Percentiles rank a stretch among this genome's conserved stretches.
Evolutionary conservation across 2,888 invertebrate genomes (phyloP).

Genomic region (Drosophila anomelani): DNA sequence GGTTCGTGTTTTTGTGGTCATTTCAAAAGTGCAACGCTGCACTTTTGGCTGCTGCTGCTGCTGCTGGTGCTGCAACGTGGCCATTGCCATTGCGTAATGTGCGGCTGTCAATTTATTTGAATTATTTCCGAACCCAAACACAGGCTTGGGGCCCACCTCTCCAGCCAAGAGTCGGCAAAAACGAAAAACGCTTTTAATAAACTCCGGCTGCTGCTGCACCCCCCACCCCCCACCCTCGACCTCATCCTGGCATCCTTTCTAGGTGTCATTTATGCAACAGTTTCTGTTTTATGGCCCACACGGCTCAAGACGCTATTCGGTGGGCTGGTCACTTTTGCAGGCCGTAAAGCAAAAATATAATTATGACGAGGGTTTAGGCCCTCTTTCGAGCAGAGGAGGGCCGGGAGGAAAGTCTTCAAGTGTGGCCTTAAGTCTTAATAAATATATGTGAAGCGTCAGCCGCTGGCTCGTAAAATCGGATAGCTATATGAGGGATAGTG

Average conservation of each 20-base stretch:
- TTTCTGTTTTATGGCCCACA: conserved; percentile 71
- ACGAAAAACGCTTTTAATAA: conserved; percentile 73
- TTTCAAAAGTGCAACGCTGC: conserved; percentile 64
- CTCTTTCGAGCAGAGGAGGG: neutral
- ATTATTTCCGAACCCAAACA: conserved; percentile 66
- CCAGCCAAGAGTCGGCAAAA: conserved; percentile 42
- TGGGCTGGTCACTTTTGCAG: conserved; percentile 76
- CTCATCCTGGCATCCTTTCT: conserved; percentile 43
- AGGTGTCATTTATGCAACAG: conserved; percentile 81
- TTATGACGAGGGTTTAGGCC: conserved; percentile 61
- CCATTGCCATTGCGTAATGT: conserved; percentile 80
- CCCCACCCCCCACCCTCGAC: neutral
- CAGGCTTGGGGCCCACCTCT: neutral
- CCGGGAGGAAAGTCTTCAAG: conserved; percentile 38
- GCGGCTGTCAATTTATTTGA: conserved; percentile 79
- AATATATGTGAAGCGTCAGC: conserved; percentile 60
- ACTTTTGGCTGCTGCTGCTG: conserved; percentile 44
- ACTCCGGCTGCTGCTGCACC: conserved; percentile 30
- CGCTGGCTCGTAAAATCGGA: conserved; percentile 59
- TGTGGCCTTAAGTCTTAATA: conserved; percentile 70
- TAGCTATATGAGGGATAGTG: conserved; percentile 27
- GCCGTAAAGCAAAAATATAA: conserved; percentile 75
- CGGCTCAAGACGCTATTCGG: conserved; percentile 54
- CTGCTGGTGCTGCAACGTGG: conserved; percentile 62
- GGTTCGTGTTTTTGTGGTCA: conserved; percentile 62